Evolutionary conservation across 2,888 invertebrate species (phyloP).

Genomic region (Eugnorisma glareosa): DNA sequence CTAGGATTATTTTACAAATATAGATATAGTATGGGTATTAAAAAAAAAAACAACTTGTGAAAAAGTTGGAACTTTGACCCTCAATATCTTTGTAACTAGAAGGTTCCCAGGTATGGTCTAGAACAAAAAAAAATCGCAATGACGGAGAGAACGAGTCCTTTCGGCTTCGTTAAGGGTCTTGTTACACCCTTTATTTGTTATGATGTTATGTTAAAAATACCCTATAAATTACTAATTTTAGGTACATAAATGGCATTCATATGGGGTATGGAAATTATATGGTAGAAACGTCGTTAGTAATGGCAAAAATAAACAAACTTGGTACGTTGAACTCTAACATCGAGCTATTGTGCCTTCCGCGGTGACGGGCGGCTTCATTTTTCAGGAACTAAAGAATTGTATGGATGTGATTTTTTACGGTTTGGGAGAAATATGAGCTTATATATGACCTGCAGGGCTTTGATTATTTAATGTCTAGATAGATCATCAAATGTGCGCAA

Average conservation of each 20-base stretch:
- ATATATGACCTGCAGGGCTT: background rate
- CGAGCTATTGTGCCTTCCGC: conserved; percentile 72
- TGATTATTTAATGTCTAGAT: too few species aligned
- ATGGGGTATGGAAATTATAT: conserved; percentile 30
- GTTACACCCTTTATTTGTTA: too few species aligned
- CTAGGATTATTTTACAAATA: too few species aligned
- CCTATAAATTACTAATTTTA: background rate
- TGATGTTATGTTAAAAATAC: background rate
- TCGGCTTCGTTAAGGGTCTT: too few species aligned
- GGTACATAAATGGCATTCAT: conserved; percentile 1
- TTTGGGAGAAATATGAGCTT: background rate
- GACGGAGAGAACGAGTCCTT: too few species aligned
- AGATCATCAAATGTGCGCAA: too few species aligned
- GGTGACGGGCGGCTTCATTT: conserved; percentile 75
- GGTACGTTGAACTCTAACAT: conserved; percentile 78
- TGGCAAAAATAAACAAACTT: conserved; percentile 67
- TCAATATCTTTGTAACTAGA: too few species aligned
- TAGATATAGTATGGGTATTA: too few species aligned
- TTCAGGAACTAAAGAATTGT: conserved; percentile 74
- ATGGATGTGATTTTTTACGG: conserved; percentile 60
- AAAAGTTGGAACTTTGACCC: too few species aligned
- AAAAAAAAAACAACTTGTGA: too few species aligned
- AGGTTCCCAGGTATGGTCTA: too few species aligned
- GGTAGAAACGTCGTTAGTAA: conserved; percentile 45
- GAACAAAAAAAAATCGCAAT: too few species aligned